Percentiles rank a stretch among this genome's conserved stretches.
Evolutionary conservation across 2,888 invertebrate genomes (phyloP).

Genomic region (Mythimna ferrago): DNA sequence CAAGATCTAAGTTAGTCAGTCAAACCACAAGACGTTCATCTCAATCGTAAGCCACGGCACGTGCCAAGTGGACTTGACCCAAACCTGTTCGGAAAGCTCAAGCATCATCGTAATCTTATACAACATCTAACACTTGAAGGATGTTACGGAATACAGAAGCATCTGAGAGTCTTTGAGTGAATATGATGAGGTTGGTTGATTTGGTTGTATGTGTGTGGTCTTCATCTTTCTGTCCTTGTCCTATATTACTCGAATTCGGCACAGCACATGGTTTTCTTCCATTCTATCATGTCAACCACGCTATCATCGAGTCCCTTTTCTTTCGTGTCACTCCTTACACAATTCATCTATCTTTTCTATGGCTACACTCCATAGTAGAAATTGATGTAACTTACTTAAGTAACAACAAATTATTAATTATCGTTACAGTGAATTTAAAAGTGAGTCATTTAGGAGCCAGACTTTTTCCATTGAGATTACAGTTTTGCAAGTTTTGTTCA

Average conservation of each 20-base stretch:
- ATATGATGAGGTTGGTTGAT: slow-evolving; percentile 1
- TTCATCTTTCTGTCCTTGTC: neutral
- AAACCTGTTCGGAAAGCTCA: slow-evolving; percentile 55
- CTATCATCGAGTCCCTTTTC: too few species aligned
- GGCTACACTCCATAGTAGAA: too few species aligned
- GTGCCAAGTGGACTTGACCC: slow-evolving; percentile 56
- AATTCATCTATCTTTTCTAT: too few species aligned
- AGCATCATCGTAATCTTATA: slow-evolving; percentile 47
- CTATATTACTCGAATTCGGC: too few species aligned
- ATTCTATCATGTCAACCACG: too few species aligned
- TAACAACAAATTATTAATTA: too few species aligned
- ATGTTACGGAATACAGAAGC: slow-evolving; percentile 36
- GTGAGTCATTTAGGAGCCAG: neutral
- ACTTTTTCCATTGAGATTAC: neutral
- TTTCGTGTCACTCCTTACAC: too few species aligned
- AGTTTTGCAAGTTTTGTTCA: neutral
- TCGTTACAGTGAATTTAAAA: too few species aligned
- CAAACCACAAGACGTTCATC: slow-evolving; percentile 22
- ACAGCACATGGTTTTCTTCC: too few species aligned
- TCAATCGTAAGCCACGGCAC: slow-evolving; percentile 44
- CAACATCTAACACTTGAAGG: slow-evolving; percentile 44
- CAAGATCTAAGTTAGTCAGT: slow-evolving; percentile 3
- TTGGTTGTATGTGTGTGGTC: slow-evolving; percentile 24
- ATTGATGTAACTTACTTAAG: too few species aligned
- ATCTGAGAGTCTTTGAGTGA: slow-evolving; percentile 3